Evolutionary conservation across 2,888 invertebrate genomes (phyloP).

Genomic region (Oscheius sp.): DNA sequence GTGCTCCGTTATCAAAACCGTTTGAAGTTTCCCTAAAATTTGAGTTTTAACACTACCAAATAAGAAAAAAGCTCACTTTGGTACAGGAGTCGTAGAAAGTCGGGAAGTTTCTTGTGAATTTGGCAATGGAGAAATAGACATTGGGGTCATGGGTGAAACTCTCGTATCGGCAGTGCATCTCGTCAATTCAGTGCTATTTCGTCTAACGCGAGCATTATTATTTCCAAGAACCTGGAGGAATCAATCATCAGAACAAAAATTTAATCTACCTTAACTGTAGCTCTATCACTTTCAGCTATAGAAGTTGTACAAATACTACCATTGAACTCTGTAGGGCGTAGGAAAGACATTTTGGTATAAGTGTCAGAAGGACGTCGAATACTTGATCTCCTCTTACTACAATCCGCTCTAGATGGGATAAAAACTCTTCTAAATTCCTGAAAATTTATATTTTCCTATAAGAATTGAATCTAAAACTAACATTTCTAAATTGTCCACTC

Average conservation of each 20-base stretch:
- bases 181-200: conserved; percentile 42
- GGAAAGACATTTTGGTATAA: conserved; percentile 52
- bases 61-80: not conserved
- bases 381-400: conserved; percentile 32
- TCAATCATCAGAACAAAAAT: not conserved
- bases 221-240: conserved; percentile 39
- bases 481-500: conserved; percentile 73
- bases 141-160: conserved; percentile 14
- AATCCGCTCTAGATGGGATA: conserved; percentile 52
- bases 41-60: not conserved
- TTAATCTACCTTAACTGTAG: conserved; percentile 20
- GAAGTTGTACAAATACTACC: conserved; percentile 11
- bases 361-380: conserved; percentile 52
- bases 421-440: conserved; percentile 69
- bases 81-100: not conserved
- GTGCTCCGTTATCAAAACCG: conserved; percentile 24
- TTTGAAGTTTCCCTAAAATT: conserved; percentile 15
- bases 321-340: conserved; percentile 22
- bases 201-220: conserved; percentile 32
- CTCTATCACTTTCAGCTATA: conserved; percentile 20
- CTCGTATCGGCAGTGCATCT: conserved; percentile 33
- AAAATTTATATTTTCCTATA: not conserved
- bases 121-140: conserved; percentile 6
- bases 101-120: not conserved
- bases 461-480: conserved; percentile 43